These are phyloP conservation scores for Chlorocebus sabaeus DNA, from an alignment of 2,113 vertebrate species.

Conservation along the genomic window DNA sequence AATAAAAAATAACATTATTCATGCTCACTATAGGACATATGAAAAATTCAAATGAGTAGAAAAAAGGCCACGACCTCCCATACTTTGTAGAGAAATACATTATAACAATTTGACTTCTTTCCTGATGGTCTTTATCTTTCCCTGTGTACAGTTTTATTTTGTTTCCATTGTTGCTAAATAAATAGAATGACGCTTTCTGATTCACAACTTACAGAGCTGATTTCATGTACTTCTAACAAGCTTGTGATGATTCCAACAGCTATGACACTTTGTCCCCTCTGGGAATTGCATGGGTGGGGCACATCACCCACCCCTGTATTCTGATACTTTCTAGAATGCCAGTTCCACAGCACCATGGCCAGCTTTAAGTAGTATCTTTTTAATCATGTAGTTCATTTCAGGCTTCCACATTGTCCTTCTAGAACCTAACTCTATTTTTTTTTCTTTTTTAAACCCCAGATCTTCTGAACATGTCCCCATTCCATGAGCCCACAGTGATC, in stretches of 20 bases:
- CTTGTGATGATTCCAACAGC: background rate
- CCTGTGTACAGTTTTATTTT: background rate
- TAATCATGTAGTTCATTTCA: background rate
- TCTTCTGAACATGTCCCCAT: background rate
- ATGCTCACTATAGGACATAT: background rate
- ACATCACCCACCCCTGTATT: rapidly evolving
- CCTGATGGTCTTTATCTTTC: background rate
- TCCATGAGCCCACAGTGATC: background rate
- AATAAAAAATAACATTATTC: background rate
- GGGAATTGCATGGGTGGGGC: conserved; percentile 49
- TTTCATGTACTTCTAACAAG: background rate
- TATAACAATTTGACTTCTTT: background rate
- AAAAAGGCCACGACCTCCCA: background rate
- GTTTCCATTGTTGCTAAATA: conserved; percentile 11
- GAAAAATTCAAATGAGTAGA: background rate
- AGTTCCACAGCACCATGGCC: background rate
- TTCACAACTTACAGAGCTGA: background rate
- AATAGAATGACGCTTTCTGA: conserved; percentile 17
- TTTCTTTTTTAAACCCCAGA: conserved; percentile 33
- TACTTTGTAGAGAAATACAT: background rate
- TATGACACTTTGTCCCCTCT: background rate
- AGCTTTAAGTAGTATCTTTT: background rate
- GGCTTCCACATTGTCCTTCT: background rate
- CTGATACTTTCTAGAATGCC: background rate
- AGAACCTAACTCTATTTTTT: conserved; percentile 5